Evolutionary conservation across 2,113 vertebrate genomes (phyloP).

Genomic region (Corvus moneduloides): DNA sequence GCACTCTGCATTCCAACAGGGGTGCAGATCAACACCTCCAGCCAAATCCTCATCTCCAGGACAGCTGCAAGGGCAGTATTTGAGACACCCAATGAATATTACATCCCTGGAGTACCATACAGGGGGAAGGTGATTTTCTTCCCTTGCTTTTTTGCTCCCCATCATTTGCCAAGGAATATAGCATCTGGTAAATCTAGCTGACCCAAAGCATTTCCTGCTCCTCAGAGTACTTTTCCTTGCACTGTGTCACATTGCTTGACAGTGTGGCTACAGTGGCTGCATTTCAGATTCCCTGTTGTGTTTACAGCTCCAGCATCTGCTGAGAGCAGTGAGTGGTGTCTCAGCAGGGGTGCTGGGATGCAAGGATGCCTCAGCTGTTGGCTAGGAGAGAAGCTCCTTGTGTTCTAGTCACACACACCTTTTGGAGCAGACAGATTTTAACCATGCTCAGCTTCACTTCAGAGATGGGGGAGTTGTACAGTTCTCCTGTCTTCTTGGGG

Average conservation of each 20-base stretch:
- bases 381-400: not conserved
- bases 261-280: not conserved
- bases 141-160: not conserved
- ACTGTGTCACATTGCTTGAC: not conserved
- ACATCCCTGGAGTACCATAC: conserved; percentile 68
- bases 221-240: not conserved
- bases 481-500: not conserved
- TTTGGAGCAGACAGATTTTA: not conserved
- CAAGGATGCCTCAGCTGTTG: not conserved
- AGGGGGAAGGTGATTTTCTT: conserved; percentile 61
- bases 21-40: conserved; percentile 33
- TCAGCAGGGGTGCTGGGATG: not conserved
- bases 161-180: not conserved
- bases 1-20: conserved; percentile 30
- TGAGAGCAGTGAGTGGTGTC: not conserved
- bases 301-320: not conserved
- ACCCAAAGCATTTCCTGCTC: not conserved
- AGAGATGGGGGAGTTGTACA: not conserved
- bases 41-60: conserved; percentile 47
- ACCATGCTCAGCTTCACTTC: not conserved
- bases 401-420: not conserved
- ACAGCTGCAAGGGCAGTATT: conserved; percentile 45
- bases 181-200: not conserved
- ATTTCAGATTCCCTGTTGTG: not conserved
- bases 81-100: conserved; percentile 60